These are phyloP conservation scores for Podiceps cristatus DNA, from an alignment of 2,113 vertebrate genomes.

Conservation along the genomic window DNA sequence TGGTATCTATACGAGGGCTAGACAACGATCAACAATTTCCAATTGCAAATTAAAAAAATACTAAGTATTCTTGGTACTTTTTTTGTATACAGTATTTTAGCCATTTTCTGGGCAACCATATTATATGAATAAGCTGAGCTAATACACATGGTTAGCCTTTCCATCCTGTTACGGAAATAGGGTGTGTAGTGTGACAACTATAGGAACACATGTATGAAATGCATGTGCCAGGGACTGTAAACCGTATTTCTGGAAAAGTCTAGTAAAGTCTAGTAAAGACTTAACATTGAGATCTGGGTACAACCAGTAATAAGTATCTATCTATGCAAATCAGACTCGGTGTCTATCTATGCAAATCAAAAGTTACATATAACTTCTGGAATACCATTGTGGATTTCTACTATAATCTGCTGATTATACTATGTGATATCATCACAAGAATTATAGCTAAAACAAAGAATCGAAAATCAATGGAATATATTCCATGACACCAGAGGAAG, in stretches of 20 bases:
- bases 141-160: not conserved
- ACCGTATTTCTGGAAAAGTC: not conserved
- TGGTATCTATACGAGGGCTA: not conserved
- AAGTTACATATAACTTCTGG: not conserved
- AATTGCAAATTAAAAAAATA: not conserved
- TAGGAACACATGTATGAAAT: not conserved
- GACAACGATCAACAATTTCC: not conserved
- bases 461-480: not conserved
- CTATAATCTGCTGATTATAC: not conserved
- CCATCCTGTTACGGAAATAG: not conserved
- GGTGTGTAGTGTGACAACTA: fast-evolving
- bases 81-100: not conserved
- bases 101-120: not conserved
- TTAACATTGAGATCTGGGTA: not conserved
- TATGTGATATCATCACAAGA: not conserved
- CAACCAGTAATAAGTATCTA: fast-evolving
- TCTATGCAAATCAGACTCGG: not conserved
- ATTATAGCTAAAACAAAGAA: not conserved
- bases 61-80: not conserved
- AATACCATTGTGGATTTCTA: not conserved
- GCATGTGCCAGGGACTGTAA: fast-evolving
- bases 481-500: not conserved
- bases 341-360: not conserved
- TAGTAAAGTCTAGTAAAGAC: not conserved
- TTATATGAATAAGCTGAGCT: not conserved